Percentiles rank a stretch among this genome's conserved stretches.
These are phyloP conservation scores for Neocrepidodera transversa DNA, from an alignment of 2,888 invertebrate species.

Conservation along the genomic window DNA sequence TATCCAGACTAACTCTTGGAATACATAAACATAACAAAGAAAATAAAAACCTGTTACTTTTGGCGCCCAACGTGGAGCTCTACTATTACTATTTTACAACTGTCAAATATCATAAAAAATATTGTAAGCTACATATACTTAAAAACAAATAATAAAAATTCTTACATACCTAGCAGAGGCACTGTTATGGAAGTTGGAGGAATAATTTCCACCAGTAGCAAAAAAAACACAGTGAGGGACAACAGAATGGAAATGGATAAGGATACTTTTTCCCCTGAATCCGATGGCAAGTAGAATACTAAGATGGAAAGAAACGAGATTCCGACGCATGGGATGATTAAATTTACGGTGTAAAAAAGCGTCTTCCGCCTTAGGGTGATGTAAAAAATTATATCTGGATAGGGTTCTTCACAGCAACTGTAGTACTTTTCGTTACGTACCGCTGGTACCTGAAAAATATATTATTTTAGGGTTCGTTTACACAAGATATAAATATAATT, in stretches of 20 bases:
- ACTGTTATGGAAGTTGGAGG: slow-evolving; percentile 93
- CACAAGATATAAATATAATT: no score
- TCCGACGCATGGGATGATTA: slow-evolving; percentile 96
- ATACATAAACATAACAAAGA: no score
- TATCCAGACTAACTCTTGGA: no score
- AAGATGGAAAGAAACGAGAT: slow-evolving; percentile 96
- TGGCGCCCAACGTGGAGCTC: no score
- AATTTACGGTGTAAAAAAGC: slow-evolving; percentile 96
- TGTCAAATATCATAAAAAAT: no score
- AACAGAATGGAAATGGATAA: slow-evolving; percentile 93
- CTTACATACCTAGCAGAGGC: slow-evolving; percentile 80
- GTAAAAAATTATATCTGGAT: slow-evolving; percentile 97
- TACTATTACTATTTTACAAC: no score
- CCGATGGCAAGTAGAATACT: slow-evolving; percentile 97
- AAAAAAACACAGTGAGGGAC: slow-evolving; percentile 93
- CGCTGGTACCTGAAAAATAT: slow-evolving; percentile 21
- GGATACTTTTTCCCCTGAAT: slow-evolving; percentile 97
- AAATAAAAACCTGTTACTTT: no score
- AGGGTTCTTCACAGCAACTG: slow-evolving; percentile 97
- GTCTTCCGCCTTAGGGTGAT: slow-evolving; percentile 94
- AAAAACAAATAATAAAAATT: no score
- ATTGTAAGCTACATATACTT: no score
- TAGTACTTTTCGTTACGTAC: slow-evolving; percentile 73
- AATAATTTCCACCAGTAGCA: slow-evolving; percentile 91
- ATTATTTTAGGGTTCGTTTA: no score